A percentile compares a stretch with the other conserved stretches of the same genome.
Conservation (phyloP, 1,140 invertebrate genomes). For the Rhyacophila brunnea region DNA sequence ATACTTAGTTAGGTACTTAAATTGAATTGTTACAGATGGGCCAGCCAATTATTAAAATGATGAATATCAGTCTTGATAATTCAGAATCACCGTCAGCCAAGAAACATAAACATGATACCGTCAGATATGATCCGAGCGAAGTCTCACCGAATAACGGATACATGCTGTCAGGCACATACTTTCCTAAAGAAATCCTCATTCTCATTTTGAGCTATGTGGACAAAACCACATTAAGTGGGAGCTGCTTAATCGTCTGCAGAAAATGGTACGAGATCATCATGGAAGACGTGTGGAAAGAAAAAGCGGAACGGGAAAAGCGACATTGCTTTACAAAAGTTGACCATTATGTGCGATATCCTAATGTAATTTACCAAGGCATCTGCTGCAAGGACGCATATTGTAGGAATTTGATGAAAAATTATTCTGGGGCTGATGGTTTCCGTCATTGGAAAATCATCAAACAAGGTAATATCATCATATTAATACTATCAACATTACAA, state of each 20-base stretch:
- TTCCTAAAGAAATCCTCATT: conserved; percentile 24
- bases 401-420: conserved; percentile 44
- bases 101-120: background rate
- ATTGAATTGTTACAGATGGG: no score
- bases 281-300: conserved; percentile 25
- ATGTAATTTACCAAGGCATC: conserved; percentile 38
- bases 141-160: conserved; percentile 23
- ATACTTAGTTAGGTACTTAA: no score
- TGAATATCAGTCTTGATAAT: no score
- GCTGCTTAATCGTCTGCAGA: conserved; percentile 11
- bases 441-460: conserved; percentile 38
- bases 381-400: conserved; percentile 39
- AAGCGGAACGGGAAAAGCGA: conserved; percentile 22
- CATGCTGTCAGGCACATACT: conserved; percentile 3
- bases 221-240: conserved; percentile 8
- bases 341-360: conserved; percentile 10
- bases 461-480: background rate
- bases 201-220: conserved; percentile 25
- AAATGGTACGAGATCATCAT: conserved; percentile 21
- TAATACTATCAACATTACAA: no score
- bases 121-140: conserved; percentile 9
- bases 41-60: no score
- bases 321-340: conserved; percentile 2
- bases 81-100: no score
- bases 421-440: conserved; percentile 40